Evolutionary conservation across 2,113 vertebrate species (phyloP).

Genomic region (Anser cygnoides): DNA sequence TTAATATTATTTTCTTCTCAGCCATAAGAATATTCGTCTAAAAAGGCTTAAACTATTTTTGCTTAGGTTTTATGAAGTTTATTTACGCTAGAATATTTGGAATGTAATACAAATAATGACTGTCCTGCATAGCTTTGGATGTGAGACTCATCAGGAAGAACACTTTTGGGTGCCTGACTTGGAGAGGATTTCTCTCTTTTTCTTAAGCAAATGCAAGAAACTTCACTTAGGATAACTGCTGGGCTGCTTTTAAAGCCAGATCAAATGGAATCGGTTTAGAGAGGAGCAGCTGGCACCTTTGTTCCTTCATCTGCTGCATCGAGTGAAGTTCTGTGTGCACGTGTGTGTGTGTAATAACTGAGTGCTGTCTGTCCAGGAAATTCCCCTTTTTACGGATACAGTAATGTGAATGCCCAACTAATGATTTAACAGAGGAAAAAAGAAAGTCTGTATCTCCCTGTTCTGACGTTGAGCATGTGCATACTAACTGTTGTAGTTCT

Average conservation of each 20-base stretch:
- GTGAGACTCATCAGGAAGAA: not conserved
- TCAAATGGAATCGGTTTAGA: not conserved
- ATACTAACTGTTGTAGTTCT: slow-evolving; percentile 5
- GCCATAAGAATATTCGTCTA: not conserved
- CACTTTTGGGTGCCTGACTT: not conserved
- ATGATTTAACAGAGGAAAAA: not conserved
- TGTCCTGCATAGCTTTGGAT: not conserved
- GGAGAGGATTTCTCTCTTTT: not conserved
- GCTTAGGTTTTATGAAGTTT: not conserved
- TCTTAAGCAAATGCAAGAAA: not conserved
- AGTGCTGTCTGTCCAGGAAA: not conserved
- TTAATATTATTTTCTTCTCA: not conserved
- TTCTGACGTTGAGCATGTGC: not conserved
- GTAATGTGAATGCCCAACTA: not conserved
- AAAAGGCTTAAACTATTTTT: not conserved
- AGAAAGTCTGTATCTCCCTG: not conserved
- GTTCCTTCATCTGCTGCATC: rapidly evolving
- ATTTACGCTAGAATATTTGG: not conserved
- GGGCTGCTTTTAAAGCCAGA: not conserved
- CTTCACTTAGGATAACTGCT: not conserved
- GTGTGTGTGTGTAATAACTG: not conserved
- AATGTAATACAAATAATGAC: not conserved
- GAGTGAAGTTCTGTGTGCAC: not conserved
- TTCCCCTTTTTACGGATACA: not conserved
- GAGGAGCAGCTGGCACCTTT: not conserved